Percentiles rank a stretch among this genome's conserved stretches.
Evolutionary conservation across 2,113 vertebrate species (phyloP).

Genomic region (Platysternon megacephalum): DNA sequence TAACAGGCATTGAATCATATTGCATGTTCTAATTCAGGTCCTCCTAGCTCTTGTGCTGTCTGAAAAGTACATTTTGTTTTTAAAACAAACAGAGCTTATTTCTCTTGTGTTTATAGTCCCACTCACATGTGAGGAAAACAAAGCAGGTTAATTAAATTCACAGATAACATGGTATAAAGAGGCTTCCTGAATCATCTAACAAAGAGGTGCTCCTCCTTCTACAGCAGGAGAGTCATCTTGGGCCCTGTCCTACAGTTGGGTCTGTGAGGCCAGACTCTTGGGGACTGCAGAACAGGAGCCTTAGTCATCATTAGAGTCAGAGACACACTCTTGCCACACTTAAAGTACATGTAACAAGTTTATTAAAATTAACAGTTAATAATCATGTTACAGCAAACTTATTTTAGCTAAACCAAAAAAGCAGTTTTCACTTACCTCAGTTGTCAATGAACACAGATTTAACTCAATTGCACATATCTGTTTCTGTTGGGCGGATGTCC

Average conservation of each 20-base stretch:
- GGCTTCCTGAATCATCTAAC: not conserved
- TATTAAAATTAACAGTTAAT: slow-evolving; percentile 2
- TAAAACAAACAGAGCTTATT: not conserved
- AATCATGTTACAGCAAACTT: slow-evolving; percentile 34
- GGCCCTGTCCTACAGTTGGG: not conserved
- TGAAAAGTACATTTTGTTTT: not conserved
- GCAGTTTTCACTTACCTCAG: slow-evolving; percentile 20
- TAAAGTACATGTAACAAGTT: slow-evolving; percentile 15
- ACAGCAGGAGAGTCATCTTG: not conserved
- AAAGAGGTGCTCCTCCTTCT: not conserved
- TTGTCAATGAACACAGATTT: not conserved
- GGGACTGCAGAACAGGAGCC: not conserved
- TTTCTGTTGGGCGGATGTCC: not conserved
- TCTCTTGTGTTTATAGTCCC: not conserved
- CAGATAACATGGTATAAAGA: not conserved
- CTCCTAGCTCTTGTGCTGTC: not conserved
- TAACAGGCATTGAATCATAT: not conserved
- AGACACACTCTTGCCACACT: not conserved
- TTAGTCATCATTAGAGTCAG: not conserved
- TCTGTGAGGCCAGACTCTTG: not conserved
- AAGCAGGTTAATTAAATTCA: not conserved
- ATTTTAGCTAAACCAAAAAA: not conserved
- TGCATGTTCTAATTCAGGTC: not conserved
- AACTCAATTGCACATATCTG: not conserved
- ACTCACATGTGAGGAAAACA: not conserved